Evolutionary conservation across 2,888 invertebrate species (phyloP).

Genomic region (Odontothrips loti): DNA sequence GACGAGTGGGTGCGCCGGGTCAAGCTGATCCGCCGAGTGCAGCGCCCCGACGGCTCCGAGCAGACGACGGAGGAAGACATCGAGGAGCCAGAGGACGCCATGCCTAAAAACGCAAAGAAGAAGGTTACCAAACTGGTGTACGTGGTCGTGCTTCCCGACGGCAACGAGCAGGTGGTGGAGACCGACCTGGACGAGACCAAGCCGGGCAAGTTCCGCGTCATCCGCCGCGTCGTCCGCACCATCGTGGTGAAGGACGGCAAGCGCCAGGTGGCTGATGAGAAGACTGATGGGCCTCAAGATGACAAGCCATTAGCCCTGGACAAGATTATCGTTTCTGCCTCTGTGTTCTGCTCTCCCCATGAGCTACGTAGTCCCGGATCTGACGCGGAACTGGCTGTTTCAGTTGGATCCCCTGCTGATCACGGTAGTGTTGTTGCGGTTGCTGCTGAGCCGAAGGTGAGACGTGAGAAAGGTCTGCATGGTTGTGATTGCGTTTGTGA

Average conservation of each 20-base stretch:
- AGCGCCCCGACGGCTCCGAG: slow-evolving; percentile 18
- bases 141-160: not conserved
- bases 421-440: not conserved
- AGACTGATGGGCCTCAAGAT: not conserved
- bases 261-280: slow-evolving; percentile 2
- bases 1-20: slow-evolving; percentile 4
- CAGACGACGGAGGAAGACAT: slow-evolving; percentile 15
- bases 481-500: not conserved
- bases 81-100: slow-evolving; percentile 13
- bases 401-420: not conserved
- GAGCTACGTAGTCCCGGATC: not conserved
- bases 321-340: not conserved
- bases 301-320: not conserved
- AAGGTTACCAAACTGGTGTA: slow-evolving; percentile 15
- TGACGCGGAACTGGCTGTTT: not conserved
- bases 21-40: slow-evolving; percentile 8
- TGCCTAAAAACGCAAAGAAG: slow-evolving; percentile 11
- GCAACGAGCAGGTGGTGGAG: slow-evolving; percentile 7
- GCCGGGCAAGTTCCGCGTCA: slow-evolving; percentile 21
- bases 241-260: slow-evolving; percentile 11
- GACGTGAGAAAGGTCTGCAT: not conserved
- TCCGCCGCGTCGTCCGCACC: slow-evolving; percentile 1
- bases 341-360: not conserved
- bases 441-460: not conserved
- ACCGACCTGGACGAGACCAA: slow-evolving; percentile 18